Evolutionary conservation across 2,113 vertebrate species (phyloP).

Genomic region (Chaetops frenatus): DNA sequence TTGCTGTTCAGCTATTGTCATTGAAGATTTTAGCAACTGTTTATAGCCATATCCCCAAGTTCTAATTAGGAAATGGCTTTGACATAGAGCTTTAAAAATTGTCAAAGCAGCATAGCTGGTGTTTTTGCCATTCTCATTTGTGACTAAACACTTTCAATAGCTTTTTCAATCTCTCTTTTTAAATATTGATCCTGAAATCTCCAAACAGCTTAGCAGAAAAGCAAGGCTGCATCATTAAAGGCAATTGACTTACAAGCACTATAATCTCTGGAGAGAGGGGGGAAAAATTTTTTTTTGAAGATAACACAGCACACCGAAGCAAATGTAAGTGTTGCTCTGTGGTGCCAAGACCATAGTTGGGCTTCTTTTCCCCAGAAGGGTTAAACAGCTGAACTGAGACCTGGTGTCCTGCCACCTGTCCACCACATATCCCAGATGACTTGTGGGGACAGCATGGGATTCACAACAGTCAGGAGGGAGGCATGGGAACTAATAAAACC

Average conservation of each 20-base stretch:
- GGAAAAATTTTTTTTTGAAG: no score
- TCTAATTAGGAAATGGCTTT: constrained; percentile 2
- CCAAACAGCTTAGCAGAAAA: background rate
- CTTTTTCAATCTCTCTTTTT: background rate
- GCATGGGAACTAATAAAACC: background rate
- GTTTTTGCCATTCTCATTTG: background rate
- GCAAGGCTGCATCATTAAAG: background rate
- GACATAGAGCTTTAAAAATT: background rate
- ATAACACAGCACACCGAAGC: background rate
- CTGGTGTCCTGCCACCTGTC: background rate
- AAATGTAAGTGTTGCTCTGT: background rate
- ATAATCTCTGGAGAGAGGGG: background rate
- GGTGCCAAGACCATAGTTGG: background rate
- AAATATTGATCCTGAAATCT: background rate
- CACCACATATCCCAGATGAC: background rate
- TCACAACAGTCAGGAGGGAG: background rate
- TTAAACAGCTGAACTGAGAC: background rate
- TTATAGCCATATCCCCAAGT: background rate
- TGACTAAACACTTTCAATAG: background rate
- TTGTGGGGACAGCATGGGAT: background rate
- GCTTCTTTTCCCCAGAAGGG: background rate
- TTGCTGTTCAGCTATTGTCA: background rate
- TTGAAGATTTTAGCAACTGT: background rate
- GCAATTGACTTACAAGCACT: background rate
- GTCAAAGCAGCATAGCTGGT: background rate